Conservation (phyloP, 2,888 invertebrate genomes). For the Mesochorus sp. region DNA sequence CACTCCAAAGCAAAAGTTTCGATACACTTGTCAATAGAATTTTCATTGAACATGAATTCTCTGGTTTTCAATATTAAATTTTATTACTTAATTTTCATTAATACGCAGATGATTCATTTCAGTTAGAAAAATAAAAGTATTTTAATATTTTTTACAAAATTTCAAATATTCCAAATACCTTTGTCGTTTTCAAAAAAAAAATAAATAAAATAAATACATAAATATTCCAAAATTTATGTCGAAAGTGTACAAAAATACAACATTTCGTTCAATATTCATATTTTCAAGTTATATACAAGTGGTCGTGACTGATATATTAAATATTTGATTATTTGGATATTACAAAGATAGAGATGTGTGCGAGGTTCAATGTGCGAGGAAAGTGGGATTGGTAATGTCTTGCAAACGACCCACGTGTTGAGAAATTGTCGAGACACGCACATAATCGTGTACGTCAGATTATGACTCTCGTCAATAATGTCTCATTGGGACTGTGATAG, state of each 20-base stretch:
- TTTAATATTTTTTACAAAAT: too few species aligned
- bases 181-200: too few species aligned
- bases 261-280: neutral
- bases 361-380: too few species aligned
- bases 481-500: conserved; percentile 14
- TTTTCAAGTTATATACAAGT: neutral
- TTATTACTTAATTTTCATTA: too few species aligned
- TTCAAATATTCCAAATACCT: too few species aligned
- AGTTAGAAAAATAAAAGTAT: too few species aligned
- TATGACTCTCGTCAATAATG: conserved; percentile 34
- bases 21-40: too few species aligned
- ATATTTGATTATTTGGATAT: neutral
- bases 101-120: too few species aligned
- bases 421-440: conserved; percentile 37
- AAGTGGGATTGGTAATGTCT: conserved; percentile 26
- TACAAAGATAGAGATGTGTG: neutral
- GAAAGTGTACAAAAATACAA: neutral
- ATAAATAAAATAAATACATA: neutral
- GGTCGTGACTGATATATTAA: neutral
- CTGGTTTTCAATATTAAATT: too few species aligned
- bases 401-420: conserved; percentile 39
- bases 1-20: too few species aligned
- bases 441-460: conserved; percentile 7
- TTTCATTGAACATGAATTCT: too few species aligned
- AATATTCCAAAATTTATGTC: neutral